Base-by-base conservation (phyloP, 2,113 vertebrate genomes). In the Mohoua ochrocephala region DNA sequence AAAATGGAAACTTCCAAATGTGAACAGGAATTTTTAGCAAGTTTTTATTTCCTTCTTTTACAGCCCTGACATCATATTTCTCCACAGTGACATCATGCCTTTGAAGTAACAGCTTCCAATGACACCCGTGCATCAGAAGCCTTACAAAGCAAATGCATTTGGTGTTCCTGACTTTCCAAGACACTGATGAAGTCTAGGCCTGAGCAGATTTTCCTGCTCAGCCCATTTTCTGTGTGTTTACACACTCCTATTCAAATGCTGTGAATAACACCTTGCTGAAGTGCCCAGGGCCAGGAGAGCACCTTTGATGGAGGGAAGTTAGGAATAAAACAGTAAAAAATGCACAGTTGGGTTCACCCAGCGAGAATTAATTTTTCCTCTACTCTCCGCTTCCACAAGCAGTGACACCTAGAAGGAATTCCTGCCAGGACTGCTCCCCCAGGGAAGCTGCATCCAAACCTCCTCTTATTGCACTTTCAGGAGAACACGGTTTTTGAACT, bases 51-150 rank as follows among this genome's bases (percentile, higher is more conserved):
- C 50, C 68, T 57, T 91, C 41, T 97, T 98, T 98, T 96, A 97
- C 64, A 95, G 79, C 56, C 78, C 90, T 98, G 97, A 98, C 97
- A 96, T 98, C 97, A 97, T 96, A 93, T 94, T 96, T 89, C 95
- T 92, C 59, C 49, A 59, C 7, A 26, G 64, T 97, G 97, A 97
- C 94, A 95, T 97, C 97, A 98, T 80, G 37, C 86, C 61, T 97
- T 97, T 96, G 94, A 96, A 96, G 89, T 49, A 41, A 26, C 89
- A 81, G 42, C 73, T 88, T 91, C 91, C 81, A 94, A 31, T 35
- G 57, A 68, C 52, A 73, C n/a, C 63, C 73, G 44, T 50, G 85
- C 79, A 91, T 96, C 93, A 92, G 85, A 96, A 95, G 27, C 75
- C 78, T 97, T 44, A 73, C 56, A 94, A 59, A 70, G 65, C 49